Percentiles rank a stretch among this genome's conserved stretches.
Conservation (phyloP, 2,888 invertebrate genomes). For the Odontomyia ornata region DNA sequence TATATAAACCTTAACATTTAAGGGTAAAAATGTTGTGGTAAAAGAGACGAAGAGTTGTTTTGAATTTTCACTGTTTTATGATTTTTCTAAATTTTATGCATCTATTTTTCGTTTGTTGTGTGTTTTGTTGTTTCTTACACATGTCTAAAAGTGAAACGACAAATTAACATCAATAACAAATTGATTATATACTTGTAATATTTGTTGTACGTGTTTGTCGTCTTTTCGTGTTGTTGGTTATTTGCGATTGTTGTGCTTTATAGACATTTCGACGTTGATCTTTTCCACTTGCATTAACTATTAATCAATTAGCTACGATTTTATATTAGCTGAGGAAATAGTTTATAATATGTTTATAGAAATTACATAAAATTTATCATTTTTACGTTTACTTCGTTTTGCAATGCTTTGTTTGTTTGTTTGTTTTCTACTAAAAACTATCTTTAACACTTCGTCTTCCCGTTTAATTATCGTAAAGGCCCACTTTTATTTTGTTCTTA, state of each 20-base stretch:
- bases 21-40: constrained; percentile 45
- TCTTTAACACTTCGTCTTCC: constrained; percentile 30
- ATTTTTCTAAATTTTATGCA: constrained; percentile 31
- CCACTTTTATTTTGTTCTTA: constrained; percentile 41
- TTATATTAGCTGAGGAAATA: constrained; percentile 28
- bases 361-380: constrained; percentile 39
- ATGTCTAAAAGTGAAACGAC: not conserved
- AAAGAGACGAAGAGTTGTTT: constrained; percentile 42
- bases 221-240: not conserved
- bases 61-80: not conserved
- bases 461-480: constrained; percentile 32
- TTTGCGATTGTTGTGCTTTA: constrained; percentile 26
- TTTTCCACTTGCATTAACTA: constrained; percentile 1
- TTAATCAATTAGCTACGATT: constrained; percentile 30
- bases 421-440: constrained; percentile 11
- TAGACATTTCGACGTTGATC: constrained; percentile 23
- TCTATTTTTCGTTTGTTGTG: constrained; percentile 14
- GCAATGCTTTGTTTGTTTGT: constrained; percentile 1
- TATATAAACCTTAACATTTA: constrained; percentile 34
- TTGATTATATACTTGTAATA: too few species aligned
- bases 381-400: constrained; percentile 3
- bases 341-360: constrained; percentile 28
- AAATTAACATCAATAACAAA: not conserved
- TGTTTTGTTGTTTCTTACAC: constrained; percentile 17
- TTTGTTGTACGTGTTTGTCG: not conserved